Evolutionary conservation across 2,888 invertebrate genomes (phyloP).

Genomic region (Dryadula phaetusa): DNA sequence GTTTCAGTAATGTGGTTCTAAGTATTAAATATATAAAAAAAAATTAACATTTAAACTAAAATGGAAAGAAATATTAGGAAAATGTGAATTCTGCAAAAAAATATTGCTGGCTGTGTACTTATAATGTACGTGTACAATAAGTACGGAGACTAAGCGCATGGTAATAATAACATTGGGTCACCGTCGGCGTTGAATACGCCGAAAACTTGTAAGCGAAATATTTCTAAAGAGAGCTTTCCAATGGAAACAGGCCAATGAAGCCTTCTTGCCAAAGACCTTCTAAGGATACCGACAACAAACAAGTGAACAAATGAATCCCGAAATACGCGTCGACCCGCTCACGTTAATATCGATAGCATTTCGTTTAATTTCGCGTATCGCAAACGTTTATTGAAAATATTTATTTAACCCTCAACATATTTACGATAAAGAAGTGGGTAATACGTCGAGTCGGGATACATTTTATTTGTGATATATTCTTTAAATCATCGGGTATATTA

Average conservation of each 20-base stretch:
- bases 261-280: neutral
- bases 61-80: too few species aligned
- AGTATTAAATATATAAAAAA: too few species aligned
- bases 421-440: neutral
- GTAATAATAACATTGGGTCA: neutral
- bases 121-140: too few species aligned
- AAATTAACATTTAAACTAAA: too few species aligned
- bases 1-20: too few species aligned
- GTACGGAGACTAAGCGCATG: too few species aligned
- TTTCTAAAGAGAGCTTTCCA: conserved; percentile 3
- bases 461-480: neutral
- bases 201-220: neutral
- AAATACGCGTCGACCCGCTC: neutral
- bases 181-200: neutral
- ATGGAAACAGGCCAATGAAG: conserved; percentile 16
- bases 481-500: too few species aligned
- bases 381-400: neutral
- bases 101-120: too few species aligned
- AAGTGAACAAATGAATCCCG: neutral
- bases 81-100: too few species aligned
- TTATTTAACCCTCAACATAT: neutral
- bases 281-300: conserved; percentile 6
- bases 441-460: too few species aligned
- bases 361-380: neutral
- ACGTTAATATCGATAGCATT: neutral